Evolutionary conservation across 2,797 vertebrate species (phyloP), one percentile per base, ranked within the genome.

Genomic region (Lepus townsendii): DNA sequence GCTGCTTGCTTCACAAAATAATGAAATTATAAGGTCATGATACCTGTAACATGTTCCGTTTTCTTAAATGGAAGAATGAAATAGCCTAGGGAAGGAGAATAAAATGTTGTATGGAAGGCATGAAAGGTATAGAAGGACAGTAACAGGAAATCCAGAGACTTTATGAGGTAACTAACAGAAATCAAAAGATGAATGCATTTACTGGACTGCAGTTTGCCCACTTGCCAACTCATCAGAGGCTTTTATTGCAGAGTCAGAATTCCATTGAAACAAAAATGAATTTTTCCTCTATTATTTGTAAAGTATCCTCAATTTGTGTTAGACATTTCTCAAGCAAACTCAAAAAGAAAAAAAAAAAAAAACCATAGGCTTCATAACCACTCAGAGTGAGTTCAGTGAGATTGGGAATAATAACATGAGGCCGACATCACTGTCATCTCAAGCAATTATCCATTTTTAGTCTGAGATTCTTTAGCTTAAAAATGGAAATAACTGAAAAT

Each of bases 41-140:
- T 83, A n/a, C 14, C 62, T 94, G n/a, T 93, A 6, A 7, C 7
- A 91, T 90, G 87, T 76, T 95, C 47, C 83, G 89, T 57, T 60
- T 95, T 88, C 95, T 79, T 69, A 90, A 72, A 47, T 54, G 80
- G 93, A 71, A 60, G 92, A 76, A 95, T 86, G 68, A 88, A 60
- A n/a, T 94, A 62, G 63, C 14, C 11, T 72, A 42, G 27, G 5
- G 24, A 30, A 90, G 47, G 22, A 42, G 30, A 8, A 82, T 62
- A 12, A 22, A 5, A 38, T 52, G 11, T 10, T 75, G 3, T 24
- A 5, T 91, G 62, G 24, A 75, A 22, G n/a, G 22, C 68, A 69
- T 14, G 8, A 90, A 20, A n/a, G 0, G 11, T 38, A 62, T 50
- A 71, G 84, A 66, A 85, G 14, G 69, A 11, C 5, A 80, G 42